phyloP scores from a whole-genome alignment of 2,113 vertebrate species.

The Eleginops maclovinus region DNA sequence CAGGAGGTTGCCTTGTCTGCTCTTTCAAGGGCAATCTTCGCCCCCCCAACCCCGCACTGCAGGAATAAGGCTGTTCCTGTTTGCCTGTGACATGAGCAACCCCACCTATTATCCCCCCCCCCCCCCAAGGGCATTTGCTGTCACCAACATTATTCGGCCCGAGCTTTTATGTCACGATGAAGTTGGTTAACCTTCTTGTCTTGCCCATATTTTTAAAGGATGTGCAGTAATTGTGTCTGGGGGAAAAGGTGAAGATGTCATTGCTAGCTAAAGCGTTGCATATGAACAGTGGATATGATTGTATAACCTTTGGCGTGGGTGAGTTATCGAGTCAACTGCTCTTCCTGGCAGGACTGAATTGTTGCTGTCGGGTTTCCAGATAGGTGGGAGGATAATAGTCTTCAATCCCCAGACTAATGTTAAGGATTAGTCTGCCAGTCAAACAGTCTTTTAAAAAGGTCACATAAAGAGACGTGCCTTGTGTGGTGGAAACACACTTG shows the following conservation, averaged over 20 bases:
- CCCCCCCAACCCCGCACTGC: constrained; percentile 25
- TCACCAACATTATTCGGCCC: constrained; percentile 13
- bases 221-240: constrained; percentile 54
- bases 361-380: constrained; percentile 42
- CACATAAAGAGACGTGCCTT: background rate
- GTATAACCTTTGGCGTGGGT: constrained; percentile 60
- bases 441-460: constrained; percentile 43
- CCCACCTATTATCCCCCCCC: constrained; percentile 56
- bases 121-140: constrained; percentile 59
- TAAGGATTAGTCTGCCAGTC: constrained; percentile 53
- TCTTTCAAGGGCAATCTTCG: constrained; percentile 31
- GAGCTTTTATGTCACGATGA: constrained; percentile 50
- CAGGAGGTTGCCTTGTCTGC: constrained; percentile 34
- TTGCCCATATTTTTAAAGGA: constrained; percentile 53
- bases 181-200: constrained; percentile 63
- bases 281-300: constrained; percentile 52
- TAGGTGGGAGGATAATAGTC: constrained; percentile 23
- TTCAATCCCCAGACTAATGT: constrained; percentile 8
- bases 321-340: constrained; percentile 57
- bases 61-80: constrained; percentile 44
- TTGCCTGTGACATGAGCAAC: constrained; percentile 57
- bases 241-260: constrained; percentile 64
- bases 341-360: constrained; percentile 39
- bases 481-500: background rate
- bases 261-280: constrained; percentile 57